Base-by-base conservation (phyloP, 2,113 vertebrate genomes). In the Phylloscopus whistleri region DNA sequence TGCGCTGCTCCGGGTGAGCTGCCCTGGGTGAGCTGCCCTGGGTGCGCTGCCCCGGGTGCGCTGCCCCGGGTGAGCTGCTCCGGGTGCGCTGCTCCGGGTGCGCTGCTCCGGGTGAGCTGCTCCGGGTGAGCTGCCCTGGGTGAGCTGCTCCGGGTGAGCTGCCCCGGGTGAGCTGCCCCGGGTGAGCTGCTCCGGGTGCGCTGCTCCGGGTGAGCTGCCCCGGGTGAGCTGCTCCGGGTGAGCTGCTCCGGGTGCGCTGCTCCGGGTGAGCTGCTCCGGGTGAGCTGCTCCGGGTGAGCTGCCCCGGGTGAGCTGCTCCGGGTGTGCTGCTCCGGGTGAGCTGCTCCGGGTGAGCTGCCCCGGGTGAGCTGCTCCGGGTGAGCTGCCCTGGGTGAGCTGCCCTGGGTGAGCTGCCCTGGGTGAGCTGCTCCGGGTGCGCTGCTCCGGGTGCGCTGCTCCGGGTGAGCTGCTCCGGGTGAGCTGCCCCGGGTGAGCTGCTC, bases 281-380 rank as follows among this genome's bases (percentile, higher is more conserved):
- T 1, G 13, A 2, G 55, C 1, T 1, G 66, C 1, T 1, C 20
- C n/a, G n/a, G n/a, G n/a, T n/a, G n/a, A n/a, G n/a, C n/a, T n/a
- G n/a, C n/a, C n/a, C n/a, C n/a, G n/a, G n/a, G n/a, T n/a, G n/a
- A n/a, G n/a, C n/a, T n/a, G 2, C 7, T 33, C 66, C 37, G 35
- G 5, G 27, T 1, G 7, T 5, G 48, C 15, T 69, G 2, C 0
- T 43, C 22, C 44, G 16, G 62, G 26, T 1, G 13, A 2, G 55
- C 1, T 1, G 66, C 1, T 1, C 20, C n/a, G n/a, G n/a, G n/a
- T n/a, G n/a, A n/a, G n/a, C n/a, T n/a, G n/a, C n/a, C n/a, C n/a
- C n/a, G n/a, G n/a, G n/a, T n/a, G n/a, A n/a, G 48, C 15, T 69
- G 2, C 0, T 43, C 22, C 44, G 16, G 62, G 26, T 1, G 13